Evolutionary conservation across 2,797 vertebrate genomes (phyloP).

Genomic region (Lutjanus campechanus): DNA sequence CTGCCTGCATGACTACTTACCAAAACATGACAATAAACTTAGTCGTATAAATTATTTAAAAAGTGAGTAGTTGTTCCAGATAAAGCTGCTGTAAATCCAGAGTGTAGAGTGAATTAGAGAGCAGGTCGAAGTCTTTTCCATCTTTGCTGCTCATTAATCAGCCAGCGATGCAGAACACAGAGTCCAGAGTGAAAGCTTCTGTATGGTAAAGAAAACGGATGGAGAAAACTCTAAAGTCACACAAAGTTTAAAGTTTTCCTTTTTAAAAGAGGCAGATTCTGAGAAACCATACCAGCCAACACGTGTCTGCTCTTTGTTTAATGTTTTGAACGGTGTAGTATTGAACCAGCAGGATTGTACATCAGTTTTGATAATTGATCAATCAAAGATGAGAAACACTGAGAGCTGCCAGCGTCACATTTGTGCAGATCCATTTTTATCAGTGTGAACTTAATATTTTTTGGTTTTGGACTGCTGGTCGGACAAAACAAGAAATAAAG

Average conservation of each 20-base stretch:
- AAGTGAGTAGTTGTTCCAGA: not conserved
- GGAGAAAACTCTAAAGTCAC: not conserved
- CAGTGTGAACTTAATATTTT: too few relatives aligned
- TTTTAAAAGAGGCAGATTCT: not conserved
- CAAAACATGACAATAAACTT: not conserved
- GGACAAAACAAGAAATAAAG: not conserved
- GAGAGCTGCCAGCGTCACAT: not conserved
- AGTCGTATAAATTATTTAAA: not conserved
- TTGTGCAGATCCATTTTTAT: not conserved
- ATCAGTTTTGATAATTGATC: not conserved
- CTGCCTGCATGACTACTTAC: not conserved
- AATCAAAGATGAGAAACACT: too few relatives aligned
- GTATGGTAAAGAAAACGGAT: too few relatives aligned
- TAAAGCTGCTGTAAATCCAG: not conserved
- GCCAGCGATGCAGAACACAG: constrained; percentile 5
- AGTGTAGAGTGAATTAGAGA: not conserved
- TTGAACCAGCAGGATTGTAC: not conserved
- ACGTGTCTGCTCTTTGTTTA: not conserved
- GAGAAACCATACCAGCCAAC: not conserved
- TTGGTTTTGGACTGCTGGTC: not conserved
- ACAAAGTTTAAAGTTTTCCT: not conserved
- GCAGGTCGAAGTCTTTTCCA: not conserved
- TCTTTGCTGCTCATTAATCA: constrained; percentile 13
- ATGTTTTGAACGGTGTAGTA: not conserved
- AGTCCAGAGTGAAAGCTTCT: constrained; percentile 9